These are phyloP conservation scores for Caprella mutica DNA, from an alignment of 2,888 invertebrate genomes.

Conservation along the genomic window DNA sequence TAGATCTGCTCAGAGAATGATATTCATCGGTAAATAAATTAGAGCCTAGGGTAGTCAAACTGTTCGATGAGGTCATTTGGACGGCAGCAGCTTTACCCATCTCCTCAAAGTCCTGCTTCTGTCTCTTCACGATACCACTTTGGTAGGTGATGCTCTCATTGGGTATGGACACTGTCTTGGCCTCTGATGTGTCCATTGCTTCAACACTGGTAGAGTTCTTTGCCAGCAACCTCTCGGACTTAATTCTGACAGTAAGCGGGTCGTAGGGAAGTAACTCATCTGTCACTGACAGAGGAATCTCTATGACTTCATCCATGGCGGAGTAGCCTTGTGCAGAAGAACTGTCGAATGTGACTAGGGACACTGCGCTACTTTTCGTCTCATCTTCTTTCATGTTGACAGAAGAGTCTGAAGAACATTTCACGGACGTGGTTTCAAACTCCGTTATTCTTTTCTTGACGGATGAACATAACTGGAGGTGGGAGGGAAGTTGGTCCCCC, in stretches of 20 bases:
- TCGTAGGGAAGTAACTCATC: slow-evolving; percentile 3
- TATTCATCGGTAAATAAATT: neutral
- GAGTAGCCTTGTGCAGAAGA: neutral
- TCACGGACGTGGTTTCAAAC: slow-evolving; percentile 46
- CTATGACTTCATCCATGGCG: neutral
- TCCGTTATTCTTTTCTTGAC: slow-evolving; percentile 62
- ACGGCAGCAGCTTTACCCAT: slow-evolving; percentile 19
- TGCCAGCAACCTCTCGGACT: neutral
- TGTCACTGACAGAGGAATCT: slow-evolving; percentile 4
- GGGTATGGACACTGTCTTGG: slow-evolving; percentile 14
- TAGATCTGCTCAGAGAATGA: neutral
- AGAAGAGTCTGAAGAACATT: neutral
- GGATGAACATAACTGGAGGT: slow-evolving; percentile 41
- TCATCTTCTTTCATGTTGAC: neutral
- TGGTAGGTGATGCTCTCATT: slow-evolving; percentile 26
- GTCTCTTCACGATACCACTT: slow-evolving; percentile 28
- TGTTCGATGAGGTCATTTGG: slow-evolving; percentile 18
- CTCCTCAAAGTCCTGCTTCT: slow-evolving; percentile 32
- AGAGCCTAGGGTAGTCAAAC: slow-evolving; percentile 15
- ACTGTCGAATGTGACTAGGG: neutral
- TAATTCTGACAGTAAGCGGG: slow-evolving; percentile 3
- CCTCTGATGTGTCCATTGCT: no score
- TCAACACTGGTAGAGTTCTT: no score
- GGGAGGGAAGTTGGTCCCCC: slow-evolving; percentile 3
- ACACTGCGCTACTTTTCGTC: neutral